phyloP scores from a whole-genome alignment of 2,888 invertebrate species.

The Xanthostigma xanthostigma region DNA sequence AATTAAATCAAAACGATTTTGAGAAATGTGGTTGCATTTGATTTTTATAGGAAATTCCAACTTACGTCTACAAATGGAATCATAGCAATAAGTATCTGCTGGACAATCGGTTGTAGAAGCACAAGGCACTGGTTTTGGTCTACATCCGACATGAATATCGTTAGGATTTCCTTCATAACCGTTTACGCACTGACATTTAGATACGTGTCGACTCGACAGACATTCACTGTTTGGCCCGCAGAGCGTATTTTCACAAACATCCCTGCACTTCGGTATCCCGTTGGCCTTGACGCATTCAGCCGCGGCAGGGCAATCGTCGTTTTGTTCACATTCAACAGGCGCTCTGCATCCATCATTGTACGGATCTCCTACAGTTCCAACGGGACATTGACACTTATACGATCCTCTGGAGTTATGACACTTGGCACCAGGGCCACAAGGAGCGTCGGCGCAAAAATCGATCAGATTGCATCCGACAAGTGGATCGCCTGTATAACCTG shows the following conservation, averaged over 20 bases:
- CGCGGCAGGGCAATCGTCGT: constrained; percentile 65
- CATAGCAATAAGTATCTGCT: constrained; percentile 66
- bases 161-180: constrained; percentile 67
- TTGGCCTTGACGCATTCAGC: constrained; percentile 61
- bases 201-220: constrained; percentile 55
- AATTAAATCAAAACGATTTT: not conserved
- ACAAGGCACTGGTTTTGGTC: constrained; percentile 59
- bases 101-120: constrained; percentile 57
- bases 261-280: constrained; percentile 64
- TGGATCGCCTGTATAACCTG: constrained; percentile 74
- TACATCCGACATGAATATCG: constrained; percentile 54
- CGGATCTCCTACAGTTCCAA: constrained; percentile 70
- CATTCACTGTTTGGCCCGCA: constrained; percentile 82
- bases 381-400: constrained; percentile 65
- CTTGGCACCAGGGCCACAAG: constrained; percentile 65
- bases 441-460: constrained; percentile 62
- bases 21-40: not conserved
- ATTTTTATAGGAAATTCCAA: constrained; percentile 18
- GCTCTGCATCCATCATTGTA: constrained; percentile 68
- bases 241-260: constrained; percentile 60
- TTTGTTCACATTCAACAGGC: constrained; percentile 65
- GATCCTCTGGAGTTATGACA: constrained; percentile 70
- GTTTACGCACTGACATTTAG: constrained; percentile 60
- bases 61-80: constrained; percentile 67
- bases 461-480: constrained; percentile 52